phyloP scores from a whole-genome alignment of 2,888 invertebrate genomes.

The Drosophila anomalipes region DNA sequence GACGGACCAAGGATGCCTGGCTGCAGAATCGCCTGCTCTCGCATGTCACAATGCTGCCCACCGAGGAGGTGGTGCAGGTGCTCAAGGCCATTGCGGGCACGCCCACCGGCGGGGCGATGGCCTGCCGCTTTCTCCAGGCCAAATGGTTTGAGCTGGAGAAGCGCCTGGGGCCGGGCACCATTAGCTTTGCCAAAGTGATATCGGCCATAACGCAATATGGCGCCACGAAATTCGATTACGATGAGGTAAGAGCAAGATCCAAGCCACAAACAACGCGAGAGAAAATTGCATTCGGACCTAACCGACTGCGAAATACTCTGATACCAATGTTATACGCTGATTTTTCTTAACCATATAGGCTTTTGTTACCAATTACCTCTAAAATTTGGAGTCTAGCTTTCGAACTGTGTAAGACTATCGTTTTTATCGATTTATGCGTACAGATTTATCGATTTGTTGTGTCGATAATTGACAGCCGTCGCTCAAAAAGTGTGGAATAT shows the following conservation, averaged over 20 bases:
- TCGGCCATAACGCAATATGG: constrained; percentile 86
- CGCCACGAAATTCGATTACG: constrained; percentile 85
- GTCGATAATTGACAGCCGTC: not conserved
- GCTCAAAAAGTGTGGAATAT: too few relatives aligned
- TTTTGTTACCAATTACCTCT: too few relatives aligned
- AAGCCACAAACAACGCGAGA: not conserved
- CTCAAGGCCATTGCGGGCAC: constrained; percentile 85
- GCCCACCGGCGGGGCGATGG: constrained; percentile 85
- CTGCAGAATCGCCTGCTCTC: constrained; percentile 85
- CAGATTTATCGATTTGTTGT: not conserved
- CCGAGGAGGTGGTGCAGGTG: constrained; percentile 85
- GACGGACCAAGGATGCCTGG: constrained; percentile 85
- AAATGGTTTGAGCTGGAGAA: constrained; percentile 85
- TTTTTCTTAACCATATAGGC: not conserved
- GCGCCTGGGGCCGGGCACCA: constrained; percentile 84
- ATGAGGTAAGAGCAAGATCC: constrained; percentile 78
- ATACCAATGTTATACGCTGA: not conserved
- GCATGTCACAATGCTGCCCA: constrained; percentile 85
- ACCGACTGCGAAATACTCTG: not conserved
- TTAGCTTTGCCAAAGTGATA: constrained; percentile 85
- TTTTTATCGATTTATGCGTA: not conserved
- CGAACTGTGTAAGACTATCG: not conserved
- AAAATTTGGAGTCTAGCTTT: too few relatives aligned
- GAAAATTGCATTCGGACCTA: not conserved
- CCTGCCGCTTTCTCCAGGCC: constrained; percentile 85